Base-by-base conservation (phyloP, 2,888 invertebrate genomes). In the Sphaerophoria taeniata region DNA sequence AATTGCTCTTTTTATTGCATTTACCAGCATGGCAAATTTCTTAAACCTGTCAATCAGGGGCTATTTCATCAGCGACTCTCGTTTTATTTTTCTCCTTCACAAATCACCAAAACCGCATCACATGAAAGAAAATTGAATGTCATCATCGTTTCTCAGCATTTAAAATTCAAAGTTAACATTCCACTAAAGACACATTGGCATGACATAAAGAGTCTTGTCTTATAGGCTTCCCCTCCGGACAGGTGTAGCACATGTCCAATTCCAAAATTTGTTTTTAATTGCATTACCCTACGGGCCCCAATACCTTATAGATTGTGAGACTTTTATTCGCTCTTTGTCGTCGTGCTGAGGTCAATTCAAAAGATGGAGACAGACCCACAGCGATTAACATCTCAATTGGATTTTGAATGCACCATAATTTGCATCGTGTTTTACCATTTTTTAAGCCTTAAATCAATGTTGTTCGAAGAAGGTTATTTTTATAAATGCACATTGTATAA, bases 321-420 rank as follows among this genome's bases (percentile, higher is more conserved):
- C n/a, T 45, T 31, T 16, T 65, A 45, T 51, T 36, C 16, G 9
- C 11, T 43, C 9, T 43, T 4, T 43, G 3, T 43, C 9, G 3
- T 43, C 12, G 3, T 43, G 45, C 60, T 24, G 56, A 63, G 69
- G 63, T 77, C 73, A 78, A 16, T 12, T 33, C 16, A 12, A 53
- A 34, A 61, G 60, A 31, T 16, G 24, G 6, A 39, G 2, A 49
- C 14, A 3, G 7, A 24, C 14, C 9, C 12, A 51, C 1, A 9
- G 12, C 33, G 74, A 83, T 78, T 70, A 74, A 74, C 65, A 79
- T 75, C 79, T 79, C 60, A 79, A 75, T 79, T 65, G 47, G 24
- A 24, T 24, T 24, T 24, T 1, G 67, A 84, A 84, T 74, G 53
- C 53, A n/a, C 49, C 65, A 71, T 34, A 55, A 43, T 34, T 39